Base-by-base conservation (phyloP, 23 tunicate species). In the Styela clava region DNA sequence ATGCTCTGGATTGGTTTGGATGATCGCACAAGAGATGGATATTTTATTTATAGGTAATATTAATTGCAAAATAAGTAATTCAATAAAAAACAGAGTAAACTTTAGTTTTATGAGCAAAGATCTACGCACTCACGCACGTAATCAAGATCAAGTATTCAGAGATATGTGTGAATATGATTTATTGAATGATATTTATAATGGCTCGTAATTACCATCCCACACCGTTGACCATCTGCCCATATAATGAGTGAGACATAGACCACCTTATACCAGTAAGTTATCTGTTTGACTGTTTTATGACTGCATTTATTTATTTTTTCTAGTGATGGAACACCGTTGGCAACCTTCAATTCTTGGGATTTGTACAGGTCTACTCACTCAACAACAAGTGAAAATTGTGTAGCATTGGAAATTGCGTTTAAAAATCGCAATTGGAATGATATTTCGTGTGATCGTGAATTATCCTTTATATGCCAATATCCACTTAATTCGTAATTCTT, bases 1-100 rank as follows among this genome's bases (percentile, higher is more conserved):
- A 25, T 74, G 68, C 85, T 89, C 72, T 89, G 95, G 95, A 81
- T 89, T 68, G 95, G 95, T 32, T 19, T 89, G 44, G 83, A 81
- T 52, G 95, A 89, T 74, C 28, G 62, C n/a, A 69, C n/a, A 1
- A 61, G 34, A 51, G 95, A 89, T 29, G 95, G 95, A 64, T 74
- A 68, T 12, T 89, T 89, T 51, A 78, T 80, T 68, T 85, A 74
- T 70, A 81, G 88, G 95, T 89, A 3, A 44, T 25, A n/a, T n/a
- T n/a, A n/a, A n/a, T n/a, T n/a, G n/a, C n/a, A n/a, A n/a, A n/a
- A n/a, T n/a, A 12, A 23, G 63, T 69, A 20, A 23, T 22, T 68
- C 24, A 16, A 22, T 24, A 24, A 68, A 16, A 68, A 68, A 68
- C 73, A 68, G 24, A 27, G 16, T 19, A 68, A 68, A 68, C 24